Evolutionary conservation across 2,797 vertebrate genomes (phyloP).

Genomic region (Vultur gryphus): DNA sequence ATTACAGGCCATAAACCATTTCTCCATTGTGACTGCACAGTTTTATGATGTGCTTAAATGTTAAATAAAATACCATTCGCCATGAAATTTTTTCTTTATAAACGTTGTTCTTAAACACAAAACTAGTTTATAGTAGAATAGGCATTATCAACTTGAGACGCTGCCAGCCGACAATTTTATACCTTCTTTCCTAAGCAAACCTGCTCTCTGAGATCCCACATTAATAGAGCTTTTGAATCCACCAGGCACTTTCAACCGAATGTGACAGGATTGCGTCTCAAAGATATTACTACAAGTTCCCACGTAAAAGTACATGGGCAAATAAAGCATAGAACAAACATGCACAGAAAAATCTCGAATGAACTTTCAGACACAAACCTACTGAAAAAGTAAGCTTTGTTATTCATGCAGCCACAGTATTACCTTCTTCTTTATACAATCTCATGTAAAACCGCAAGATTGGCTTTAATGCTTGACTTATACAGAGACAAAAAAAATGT

Average conservation of each 20-base stretch:
- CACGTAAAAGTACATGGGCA: background rate
- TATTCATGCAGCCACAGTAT: background rate
- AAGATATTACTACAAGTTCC: background rate
- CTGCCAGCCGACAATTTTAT: background rate
- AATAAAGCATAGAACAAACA: background rate
- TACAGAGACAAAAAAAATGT: background rate
- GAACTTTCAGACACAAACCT: background rate
- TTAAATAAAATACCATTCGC: background rate
- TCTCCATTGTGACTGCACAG: background rate
- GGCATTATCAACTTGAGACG: background rate
- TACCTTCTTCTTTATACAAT: background rate
- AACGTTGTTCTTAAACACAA: background rate
- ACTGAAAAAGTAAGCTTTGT: background rate
- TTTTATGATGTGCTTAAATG: background rate
- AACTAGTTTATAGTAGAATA: background rate
- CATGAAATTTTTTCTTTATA: background rate
- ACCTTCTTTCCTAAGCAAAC: background rate
- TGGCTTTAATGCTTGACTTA: background rate
- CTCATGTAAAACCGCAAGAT: background rate
- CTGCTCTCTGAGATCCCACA: background rate
- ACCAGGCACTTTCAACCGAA: background rate
- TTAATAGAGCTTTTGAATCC: background rate
- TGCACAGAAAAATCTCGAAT: background rate
- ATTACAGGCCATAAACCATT: background rate
- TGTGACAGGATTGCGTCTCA: background rate